Evolutionary conservation across 2,797 vertebrate species (phyloP).

Genomic region (Gouania willdenowi): DNA sequence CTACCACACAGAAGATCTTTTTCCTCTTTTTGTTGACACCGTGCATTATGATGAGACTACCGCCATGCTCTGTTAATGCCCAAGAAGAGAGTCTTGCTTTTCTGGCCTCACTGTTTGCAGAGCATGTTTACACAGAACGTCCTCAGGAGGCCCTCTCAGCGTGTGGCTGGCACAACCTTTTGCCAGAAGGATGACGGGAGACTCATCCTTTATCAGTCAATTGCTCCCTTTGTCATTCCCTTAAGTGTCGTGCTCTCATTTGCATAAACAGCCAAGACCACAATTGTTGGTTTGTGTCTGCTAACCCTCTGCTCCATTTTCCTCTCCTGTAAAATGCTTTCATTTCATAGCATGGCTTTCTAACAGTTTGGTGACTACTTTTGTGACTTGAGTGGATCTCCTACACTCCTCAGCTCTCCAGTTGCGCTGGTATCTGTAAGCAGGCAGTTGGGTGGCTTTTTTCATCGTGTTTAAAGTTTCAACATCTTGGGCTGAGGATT

Average conservation of each 20-base stretch:
- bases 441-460: constrained; percentile 36
- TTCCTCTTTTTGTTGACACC: no score
- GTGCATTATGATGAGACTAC: no score
- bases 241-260: constrained; percentile 9
- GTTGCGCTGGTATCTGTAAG: constrained; percentile 52
- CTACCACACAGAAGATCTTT: no score
- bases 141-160: constrained; percentile 15
- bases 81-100: no score
- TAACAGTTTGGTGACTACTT: not conserved
- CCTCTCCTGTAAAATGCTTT: not conserved
- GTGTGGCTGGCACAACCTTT: constrained; percentile 45
- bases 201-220: constrained; percentile 35
- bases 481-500: constrained; percentile 34
- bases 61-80: no score
- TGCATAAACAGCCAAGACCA: constrained; percentile 3
- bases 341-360: not conserved
- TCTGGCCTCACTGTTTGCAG: constrained; percentile 36
- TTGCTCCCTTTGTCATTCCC: constrained; percentile 27
- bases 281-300: not conserved
- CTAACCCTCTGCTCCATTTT: not conserved
- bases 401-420: constrained; percentile 51
- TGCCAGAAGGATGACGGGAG: constrained; percentile 15
- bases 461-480: constrained; percentile 37
- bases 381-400: constrained; percentile 31
- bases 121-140: constrained; percentile 35